A percentile compares a stretch with the other conserved stretches of the same genome.
These are phyloP conservation scores for Aptenodytes forsteri DNA, from an alignment of 2,113 vertebrate genomes.

Conservation along the genomic window DNA sequence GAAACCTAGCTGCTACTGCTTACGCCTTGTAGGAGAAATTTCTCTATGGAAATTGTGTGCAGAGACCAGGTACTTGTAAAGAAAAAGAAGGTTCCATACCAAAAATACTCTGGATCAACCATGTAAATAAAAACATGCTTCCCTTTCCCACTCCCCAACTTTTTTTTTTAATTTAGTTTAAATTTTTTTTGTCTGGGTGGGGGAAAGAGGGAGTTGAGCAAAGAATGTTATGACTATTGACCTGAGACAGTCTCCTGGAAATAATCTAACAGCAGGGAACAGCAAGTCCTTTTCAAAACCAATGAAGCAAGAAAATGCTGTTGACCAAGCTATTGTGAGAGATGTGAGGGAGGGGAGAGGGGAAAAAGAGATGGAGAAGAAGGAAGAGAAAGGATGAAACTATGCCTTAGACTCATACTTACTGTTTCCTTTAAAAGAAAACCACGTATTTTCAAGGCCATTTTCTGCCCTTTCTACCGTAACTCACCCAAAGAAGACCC, in stretches of 20 bases:
- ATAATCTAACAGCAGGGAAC: conserved; percentile 68
- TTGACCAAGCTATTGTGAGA: conserved; percentile 61
- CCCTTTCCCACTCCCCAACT: not conserved
- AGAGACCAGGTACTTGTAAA: not conserved
- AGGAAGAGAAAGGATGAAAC: conserved; percentile 1
- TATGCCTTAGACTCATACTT: not conserved
- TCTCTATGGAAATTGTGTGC: not conserved
- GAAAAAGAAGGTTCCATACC: not conserved
- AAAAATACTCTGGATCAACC: not conserved
- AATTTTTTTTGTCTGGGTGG: not conserved
- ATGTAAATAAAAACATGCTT: not conserved
- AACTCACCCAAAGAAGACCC: too few relatives aligned
- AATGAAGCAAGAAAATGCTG: conserved; percentile 69
- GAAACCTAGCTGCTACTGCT: not conserved
- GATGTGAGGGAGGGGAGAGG: not conserved
- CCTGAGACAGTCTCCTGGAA: conserved; percentile 69
- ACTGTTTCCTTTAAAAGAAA: not conserved
- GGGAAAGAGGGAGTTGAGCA: not conserved
- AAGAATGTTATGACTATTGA: conserved; percentile 48
- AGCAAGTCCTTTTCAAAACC: conserved; percentile 68
- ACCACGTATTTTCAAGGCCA: not conserved
- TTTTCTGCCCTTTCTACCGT: not conserved
- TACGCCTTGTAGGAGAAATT: not conserved
- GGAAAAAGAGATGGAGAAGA: not conserved
- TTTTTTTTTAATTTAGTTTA: not conserved